Base-by-base conservation (phyloP, 2,797 vertebrate species). In the Bradypus variegatus region DNA sequence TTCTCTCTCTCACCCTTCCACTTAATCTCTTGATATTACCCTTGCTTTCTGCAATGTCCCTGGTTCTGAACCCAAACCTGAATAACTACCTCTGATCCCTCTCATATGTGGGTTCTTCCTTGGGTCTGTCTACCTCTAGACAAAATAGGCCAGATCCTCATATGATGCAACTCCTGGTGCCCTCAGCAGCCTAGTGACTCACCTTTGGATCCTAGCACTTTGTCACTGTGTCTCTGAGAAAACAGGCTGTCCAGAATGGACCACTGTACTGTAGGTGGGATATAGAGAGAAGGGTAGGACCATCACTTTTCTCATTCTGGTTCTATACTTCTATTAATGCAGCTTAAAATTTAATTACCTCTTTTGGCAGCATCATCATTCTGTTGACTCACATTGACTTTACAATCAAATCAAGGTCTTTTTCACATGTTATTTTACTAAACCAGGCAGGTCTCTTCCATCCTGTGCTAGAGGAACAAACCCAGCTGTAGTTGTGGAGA, bases 311-410 rank as follows among this genome's bases (percentile, higher is more conserved):
- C 88, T 94, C 90, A 73, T 87, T 92, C 87, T 93, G 81, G 62
- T 86, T 92, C 93, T 93, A 95, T 80, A 92, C 75, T 93, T 85
- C 84, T 93, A 82, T 87, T 94, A 95, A 89, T 95, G 86, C 78
- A 77, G 86, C 88, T 91, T 94, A 93, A 95, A 95, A 95, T 94
- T 82, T 86, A 95, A 95, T 93, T 95, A 94, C 73, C 84, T 95
- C 90, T 93, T 94, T 95, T 93, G 93, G 88, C 92, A 94, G 84
- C 80, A 78, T 75, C 90, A 94, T 93, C 86, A 90, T 48, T 93
- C 80, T 88, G 81, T 95, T 88, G 93, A 72, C 91, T 95, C 6
- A 0, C 41, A 76, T 62, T 93, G 94, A 92, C 91, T 92, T 96
- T 89, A 90, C 70, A 94, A 89, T 93, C 90, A 94, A 95, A 95